phyloP scores from a whole-genome alignment of 53 echinoderm and acorn worm species.

The Apostichopus leukothele region DNA sequence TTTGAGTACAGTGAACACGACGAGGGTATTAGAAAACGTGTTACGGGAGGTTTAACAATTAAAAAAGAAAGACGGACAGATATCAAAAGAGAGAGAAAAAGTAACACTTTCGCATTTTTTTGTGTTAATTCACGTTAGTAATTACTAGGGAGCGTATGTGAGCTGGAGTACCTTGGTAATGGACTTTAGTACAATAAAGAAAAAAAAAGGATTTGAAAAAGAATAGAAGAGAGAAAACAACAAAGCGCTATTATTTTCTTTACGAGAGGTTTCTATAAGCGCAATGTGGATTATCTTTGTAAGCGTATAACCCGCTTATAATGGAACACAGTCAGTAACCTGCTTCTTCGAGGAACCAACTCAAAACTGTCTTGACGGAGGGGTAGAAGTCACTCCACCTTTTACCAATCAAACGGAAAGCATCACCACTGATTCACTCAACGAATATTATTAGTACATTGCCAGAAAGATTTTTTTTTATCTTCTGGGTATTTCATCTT shows the following conservation, averaged over 20 bases:
- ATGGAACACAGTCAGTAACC: background rate
- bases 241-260: constrained; percentile 33
- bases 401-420: background rate
- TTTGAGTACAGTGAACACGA: constrained; percentile 1
- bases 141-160: constrained; percentile 4
- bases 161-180: constrained; percentile 19
- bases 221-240: background rate
- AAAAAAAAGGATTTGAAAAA: background rate
- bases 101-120: no score
- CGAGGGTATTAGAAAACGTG: constrained; percentile 40
- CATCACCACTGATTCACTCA: background rate
- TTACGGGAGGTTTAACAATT: background rate
- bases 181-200: constrained; percentile 25
- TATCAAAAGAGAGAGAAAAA: background rate
- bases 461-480: no score
- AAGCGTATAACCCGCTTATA: constrained; percentile 20
- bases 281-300: constrained; percentile 7
- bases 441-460: no score
- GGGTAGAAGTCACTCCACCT: background rate
- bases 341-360: no score
- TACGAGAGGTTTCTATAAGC: background rate
- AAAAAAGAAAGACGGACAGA: no score
- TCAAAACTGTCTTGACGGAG: no score
- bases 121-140: background rate
- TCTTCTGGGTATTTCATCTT: no score